These are phyloP conservation scores for Bursaphelenchus mucronatus DNA, from an alignment of 1,140 invertebrate genomes.

Conservation along the genomic window DNA sequence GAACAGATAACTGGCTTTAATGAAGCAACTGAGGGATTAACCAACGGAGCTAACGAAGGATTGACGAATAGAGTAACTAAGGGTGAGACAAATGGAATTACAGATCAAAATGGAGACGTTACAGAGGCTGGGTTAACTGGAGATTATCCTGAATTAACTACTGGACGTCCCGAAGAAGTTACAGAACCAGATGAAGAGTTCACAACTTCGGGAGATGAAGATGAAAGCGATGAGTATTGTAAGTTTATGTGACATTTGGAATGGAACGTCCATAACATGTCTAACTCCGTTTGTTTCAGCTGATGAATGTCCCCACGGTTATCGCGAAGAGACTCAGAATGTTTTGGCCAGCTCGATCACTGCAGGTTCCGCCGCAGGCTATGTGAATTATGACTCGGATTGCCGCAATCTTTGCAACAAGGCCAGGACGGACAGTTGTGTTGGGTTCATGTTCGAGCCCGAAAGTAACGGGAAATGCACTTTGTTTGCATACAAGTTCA, in stretches of 20 bases:
- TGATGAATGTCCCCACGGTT: slow-evolving; percentile 8
- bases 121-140: too few relatives aligned
- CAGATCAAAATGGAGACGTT: too few relatives aligned
- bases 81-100: too few relatives aligned
- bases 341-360: not conserved
- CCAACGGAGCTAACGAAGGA: too few relatives aligned
- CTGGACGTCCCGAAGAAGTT: too few relatives aligned
- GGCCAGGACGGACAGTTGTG: slow-evolving; percentile 13
- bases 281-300: not conserved
- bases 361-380: slow-evolving; percentile 16
- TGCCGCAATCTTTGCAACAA: slow-evolving; percentile 23
- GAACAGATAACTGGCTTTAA: too few relatives aligned
- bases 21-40: too few relatives aligned
- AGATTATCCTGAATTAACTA: too few relatives aligned
- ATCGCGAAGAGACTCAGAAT: slow-evolving; percentile 1
- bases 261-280: not conserved
- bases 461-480: slow-evolving; percentile 33
- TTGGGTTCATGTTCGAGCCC: slow-evolving; percentile 27
- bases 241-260: not conserved
- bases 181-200: too few relatives aligned
- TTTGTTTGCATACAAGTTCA: slow-evolving; percentile 24
- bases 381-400: slow-evolving; percentile 20
- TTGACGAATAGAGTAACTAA: too few relatives aligned
- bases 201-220: too few relatives aligned
- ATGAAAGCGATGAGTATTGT: too few relatives aligned